Evolutionary conservation across 2,797 vertebrate genomes (phyloP).

Genomic region (Aplochiton taeniatus): DNA sequence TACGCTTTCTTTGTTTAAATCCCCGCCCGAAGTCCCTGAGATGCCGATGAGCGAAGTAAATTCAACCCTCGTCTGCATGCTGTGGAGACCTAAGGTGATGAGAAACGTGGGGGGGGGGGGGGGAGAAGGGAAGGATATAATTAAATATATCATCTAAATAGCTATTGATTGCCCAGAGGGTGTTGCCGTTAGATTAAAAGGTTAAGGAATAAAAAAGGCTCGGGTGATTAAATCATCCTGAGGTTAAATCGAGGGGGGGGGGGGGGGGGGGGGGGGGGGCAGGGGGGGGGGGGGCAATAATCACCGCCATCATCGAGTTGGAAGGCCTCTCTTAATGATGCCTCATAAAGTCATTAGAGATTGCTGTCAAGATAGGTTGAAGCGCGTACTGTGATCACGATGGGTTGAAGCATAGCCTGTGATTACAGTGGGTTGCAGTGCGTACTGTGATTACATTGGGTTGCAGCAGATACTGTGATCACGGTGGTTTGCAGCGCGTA

Average conservation of each 20-base stretch:
- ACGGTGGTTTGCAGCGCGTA: no score
- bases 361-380: conserved; percentile 18
- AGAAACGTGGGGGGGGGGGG: conserved; percentile 9
- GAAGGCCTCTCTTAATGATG: conserved; percentile 20
- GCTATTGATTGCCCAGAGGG: conserved; percentile 73
- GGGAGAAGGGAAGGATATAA: conserved; percentile 41
- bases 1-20: no score
- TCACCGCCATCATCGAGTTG: conserved; percentile 29
- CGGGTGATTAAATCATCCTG: conserved; percentile 70
- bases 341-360: conserved; percentile 39
- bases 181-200: conserved; percentile 75
- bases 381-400: neutral
- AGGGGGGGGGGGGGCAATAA: conserved; percentile 56
- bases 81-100: neutral
- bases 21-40: no score
- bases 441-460: no score
- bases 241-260: conserved; percentile 61
- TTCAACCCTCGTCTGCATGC: no score
- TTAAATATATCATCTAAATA: conserved; percentile 70
- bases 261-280: no score
- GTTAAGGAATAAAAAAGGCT: conserved; percentile 67
- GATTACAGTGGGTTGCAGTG: no score
- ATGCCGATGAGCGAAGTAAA: no score
- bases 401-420: no score
- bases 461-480: no score